Conservation (phyloP, 2,797 vertebrate genomes). For the Neosilurus hyrtlii region DNA sequence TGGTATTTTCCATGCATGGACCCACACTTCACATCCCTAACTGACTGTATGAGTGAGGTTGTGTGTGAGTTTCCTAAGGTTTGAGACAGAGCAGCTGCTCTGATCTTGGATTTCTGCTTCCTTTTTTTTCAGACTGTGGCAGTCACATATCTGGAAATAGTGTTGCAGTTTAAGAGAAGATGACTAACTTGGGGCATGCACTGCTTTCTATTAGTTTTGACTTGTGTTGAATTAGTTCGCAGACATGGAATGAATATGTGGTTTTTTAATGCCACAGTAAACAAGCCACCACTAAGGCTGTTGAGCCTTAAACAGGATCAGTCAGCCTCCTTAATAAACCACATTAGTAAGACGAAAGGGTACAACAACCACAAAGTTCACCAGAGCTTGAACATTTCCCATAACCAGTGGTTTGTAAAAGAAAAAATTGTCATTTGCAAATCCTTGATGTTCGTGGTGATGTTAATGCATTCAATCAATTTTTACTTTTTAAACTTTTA, state of each 20-base stretch:
- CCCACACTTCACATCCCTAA: slow-evolving; percentile 32
- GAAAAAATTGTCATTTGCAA: slow-evolving; percentile 19
- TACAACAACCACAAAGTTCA: slow-evolving; percentile 20
- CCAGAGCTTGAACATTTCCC: slow-evolving; percentile 15
- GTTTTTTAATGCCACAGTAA: slow-evolving; percentile 12
- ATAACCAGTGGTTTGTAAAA: slow-evolving; percentile 27
- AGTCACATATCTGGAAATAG: slow-evolving; percentile 7
- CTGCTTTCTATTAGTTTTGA: not conserved
- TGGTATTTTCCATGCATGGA: slow-evolving; percentile 21
- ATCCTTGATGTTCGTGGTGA: not conserved
- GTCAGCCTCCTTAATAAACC: slow-evolving; percentile 17
- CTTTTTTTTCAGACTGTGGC: not conserved
- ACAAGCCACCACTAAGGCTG: slow-evolving; percentile 3
- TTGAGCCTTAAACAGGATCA: slow-evolving; percentile 11
- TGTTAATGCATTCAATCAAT: slow-evolving; percentile 18
- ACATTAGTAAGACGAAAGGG: slow-evolving; percentile 7
- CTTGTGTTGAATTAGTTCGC: slow-evolving; percentile 1
- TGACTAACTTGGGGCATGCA: not conserved
- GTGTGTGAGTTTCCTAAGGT: slow-evolving; percentile 8
- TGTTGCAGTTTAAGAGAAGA: not conserved
- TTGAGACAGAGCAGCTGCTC: slow-evolving; percentile 21
- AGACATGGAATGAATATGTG: slow-evolving; percentile 9
- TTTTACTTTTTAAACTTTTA: slow-evolving; percentile 12
- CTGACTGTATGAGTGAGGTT: slow-evolving; percentile 19
- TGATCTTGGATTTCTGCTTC: not conserved